phyloP scores from a whole-genome alignment of 2,113 vertebrate species.

The Felis chaus region DNA sequence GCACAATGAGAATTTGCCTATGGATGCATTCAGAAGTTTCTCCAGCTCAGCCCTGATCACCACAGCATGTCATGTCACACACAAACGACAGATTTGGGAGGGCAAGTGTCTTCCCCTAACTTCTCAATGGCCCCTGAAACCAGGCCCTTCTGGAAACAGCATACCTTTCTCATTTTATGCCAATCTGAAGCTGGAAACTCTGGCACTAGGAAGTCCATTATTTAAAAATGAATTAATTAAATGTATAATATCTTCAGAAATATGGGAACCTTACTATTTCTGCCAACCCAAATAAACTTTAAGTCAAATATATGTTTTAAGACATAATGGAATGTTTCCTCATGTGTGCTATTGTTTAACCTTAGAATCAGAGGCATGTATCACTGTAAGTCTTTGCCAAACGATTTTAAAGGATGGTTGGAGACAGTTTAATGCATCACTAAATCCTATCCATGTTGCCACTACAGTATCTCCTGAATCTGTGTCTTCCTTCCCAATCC shows the following conservation, averaged over 20 bases:
- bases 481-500: neutral
- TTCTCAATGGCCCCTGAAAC: neutral
- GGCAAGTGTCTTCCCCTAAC: neutral
- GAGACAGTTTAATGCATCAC: neutral
- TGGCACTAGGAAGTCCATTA: neutral
- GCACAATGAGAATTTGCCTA: neutral
- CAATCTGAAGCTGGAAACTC: neutral
- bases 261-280: neutral
- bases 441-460: neutral
- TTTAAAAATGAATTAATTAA: neutral
- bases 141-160: neutral
- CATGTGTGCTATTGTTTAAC: neutral
- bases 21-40: neutral
- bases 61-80: neutral
- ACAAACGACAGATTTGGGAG: neutral
- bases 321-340: neutral
- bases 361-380: neutral
- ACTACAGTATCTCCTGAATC: neutral
- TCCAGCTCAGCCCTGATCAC: neutral
- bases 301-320: neutral
- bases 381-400: neutral
- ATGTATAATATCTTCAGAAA: neutral
- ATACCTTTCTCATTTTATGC: neutral
- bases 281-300: neutral
- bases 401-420: neutral